Percentiles rank a stretch among this genome's conserved stretches.
phyloP scores from a whole-genome alignment of 2,113 vertebrate species.

The Podocnemis expansa region DNA sequence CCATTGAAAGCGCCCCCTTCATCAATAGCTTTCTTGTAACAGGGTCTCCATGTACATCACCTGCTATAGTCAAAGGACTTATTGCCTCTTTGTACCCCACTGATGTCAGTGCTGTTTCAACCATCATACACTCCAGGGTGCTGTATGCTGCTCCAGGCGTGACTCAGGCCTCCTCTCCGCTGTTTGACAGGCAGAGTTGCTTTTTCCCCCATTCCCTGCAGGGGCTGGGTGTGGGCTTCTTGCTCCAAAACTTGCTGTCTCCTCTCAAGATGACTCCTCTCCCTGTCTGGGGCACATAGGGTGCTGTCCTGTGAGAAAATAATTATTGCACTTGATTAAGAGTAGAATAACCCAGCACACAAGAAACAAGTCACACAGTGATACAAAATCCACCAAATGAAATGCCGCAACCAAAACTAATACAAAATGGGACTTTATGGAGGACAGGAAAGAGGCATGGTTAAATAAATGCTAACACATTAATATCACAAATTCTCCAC shows the following conservation, averaged over 20 bases:
- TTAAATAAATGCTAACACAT: neutral
- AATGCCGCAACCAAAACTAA: neutral
- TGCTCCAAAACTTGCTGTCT: neutral
- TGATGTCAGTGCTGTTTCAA: neutral
- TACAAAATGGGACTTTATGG: neutral
- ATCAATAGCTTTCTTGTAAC: too few relatives aligned
- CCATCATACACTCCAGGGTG: neutral
- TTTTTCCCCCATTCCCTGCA: neutral
- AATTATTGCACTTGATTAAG: neutral
- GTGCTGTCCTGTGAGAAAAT: neutral
- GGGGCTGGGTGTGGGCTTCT: neutral
- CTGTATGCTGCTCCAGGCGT: neutral
- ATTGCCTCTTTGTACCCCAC: neutral
- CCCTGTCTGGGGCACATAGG: neutral
- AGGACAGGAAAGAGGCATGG: neutral
- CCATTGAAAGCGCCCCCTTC: too few relatives aligned
- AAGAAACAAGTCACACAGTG: neutral
- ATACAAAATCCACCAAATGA: neutral
- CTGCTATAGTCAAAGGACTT: too few relatives aligned
- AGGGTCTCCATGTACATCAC: too few relatives aligned
- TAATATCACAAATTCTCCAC: neutral
- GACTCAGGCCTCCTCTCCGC: neutral
- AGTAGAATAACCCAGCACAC: neutral
- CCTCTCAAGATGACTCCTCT: neutral
- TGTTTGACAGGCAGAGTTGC: too few relatives aligned